Base-by-base conservation (phyloP, 1,140 invertebrate species). In the Drosophila ficusphila region DNA sequence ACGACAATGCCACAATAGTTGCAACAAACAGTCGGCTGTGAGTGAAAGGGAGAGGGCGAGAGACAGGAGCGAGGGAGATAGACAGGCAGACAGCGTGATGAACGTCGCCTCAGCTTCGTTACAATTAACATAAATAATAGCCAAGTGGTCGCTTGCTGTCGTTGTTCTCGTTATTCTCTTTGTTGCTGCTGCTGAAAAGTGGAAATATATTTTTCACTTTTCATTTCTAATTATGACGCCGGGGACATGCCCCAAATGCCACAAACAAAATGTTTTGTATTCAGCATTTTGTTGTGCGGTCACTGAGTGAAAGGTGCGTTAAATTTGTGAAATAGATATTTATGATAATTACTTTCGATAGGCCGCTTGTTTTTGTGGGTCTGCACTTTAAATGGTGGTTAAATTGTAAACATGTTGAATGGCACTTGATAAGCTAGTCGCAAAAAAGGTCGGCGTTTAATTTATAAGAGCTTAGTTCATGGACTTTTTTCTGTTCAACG, bases 61-160 rank as follows among this genome's bases (percentile, higher is more conserved):
- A 14, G 67, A 14, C 2, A 18, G 41, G 27, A 27, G 25, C 16
- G 33, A 36, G 36, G 41, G 29, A 14, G 51, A 54, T 39, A 33
- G 61, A 60, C 48, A 76, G 64, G 34, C 29, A 36, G 69, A 65
- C 70, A 74, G 69, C 76, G 75, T 76, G 71, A 86, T 79, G 81
- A 76, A 68, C 69, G 73, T 77, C 78, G 81, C 71, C 67, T 65
- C 71, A 71, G 70, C 60, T 58, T 78, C 64, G 52, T 73, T 61
- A 81, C 81, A 85, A 85, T 85, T 85, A 85, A 76, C 81, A 85
- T 85, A 85, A 85, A 86, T 86, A 86, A 86, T 88, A 64, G 77
- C 76, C 76, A 77, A 86, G 82, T 86, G 81, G 72, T 77, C 56
- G 53, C 44, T 48, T 61, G 51, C 53, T 58, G 36, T 53, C 53